phyloP scores from a whole-genome alignment of 2,797 vertebrate species.

The Clarias platycephalus region DNA sequence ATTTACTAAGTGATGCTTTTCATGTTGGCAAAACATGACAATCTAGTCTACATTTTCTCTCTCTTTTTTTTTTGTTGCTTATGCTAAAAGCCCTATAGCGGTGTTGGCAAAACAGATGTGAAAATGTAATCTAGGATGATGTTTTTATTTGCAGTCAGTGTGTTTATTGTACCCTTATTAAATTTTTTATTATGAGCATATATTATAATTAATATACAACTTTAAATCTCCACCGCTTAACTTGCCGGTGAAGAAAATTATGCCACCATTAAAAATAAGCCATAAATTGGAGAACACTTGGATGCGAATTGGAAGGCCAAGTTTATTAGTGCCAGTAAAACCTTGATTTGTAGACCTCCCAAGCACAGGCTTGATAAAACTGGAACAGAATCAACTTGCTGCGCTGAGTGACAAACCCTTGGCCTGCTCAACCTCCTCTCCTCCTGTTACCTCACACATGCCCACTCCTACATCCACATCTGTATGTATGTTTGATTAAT shows the following conservation, averaged over 20 bases:
- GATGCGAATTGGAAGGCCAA: slow-evolving; percentile 71
- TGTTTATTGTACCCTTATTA: slow-evolving; percentile 55
- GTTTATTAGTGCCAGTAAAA: slow-evolving; percentile 81
- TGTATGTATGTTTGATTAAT: slow-evolving; percentile 36
- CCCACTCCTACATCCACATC: background rate
- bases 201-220: slow-evolving; percentile 63
- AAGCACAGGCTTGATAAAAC: slow-evolving; percentile 75
- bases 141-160: slow-evolving; percentile 45
- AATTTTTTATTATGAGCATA: slow-evolving; percentile 58
- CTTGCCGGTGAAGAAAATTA: slow-evolving; percentile 70
- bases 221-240: slow-evolving; percentile 63
- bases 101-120: slow-evolving; percentile 8
- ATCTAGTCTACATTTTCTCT: background rate
- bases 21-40: background rate
- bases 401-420: slow-evolving; percentile 56
- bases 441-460: slow-evolving; percentile 43
- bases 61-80: background rate
- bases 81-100: background rate
- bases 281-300: slow-evolving; percentile 76
- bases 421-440: slow-evolving; percentile 17
- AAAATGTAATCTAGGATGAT: slow-evolving; percentile 23
- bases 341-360: slow-evolving; percentile 78
- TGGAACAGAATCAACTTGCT: slow-evolving; percentile 69
- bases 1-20: background rate
- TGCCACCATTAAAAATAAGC: slow-evolving; percentile 69